phyloP scores from a whole-genome alignment of 1,140 invertebrate genomes.

The Tyrophagus putrescentiae region DNA sequence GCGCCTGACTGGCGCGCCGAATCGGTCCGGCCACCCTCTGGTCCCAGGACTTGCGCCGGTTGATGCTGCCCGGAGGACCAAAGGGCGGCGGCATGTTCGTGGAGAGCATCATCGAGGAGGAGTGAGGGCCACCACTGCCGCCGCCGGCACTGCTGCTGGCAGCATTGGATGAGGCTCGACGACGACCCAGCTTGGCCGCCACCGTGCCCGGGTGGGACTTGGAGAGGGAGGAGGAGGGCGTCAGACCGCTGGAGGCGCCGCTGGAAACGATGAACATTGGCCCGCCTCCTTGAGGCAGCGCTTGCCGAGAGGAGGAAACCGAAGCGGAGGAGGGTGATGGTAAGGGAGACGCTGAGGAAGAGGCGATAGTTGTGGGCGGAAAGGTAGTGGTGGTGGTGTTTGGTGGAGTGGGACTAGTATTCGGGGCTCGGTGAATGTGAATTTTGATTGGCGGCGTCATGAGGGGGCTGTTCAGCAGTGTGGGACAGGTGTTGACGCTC shows the following conservation, averaged over 20 bases:
- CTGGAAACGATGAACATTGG: background rate
- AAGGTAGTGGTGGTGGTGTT: background rate
- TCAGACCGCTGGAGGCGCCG: background rate
- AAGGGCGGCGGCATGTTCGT: background rate
- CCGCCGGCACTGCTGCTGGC: background rate
- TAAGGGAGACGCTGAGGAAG: background rate
- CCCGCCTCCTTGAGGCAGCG: too few relatives aligned
- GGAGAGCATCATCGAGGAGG: background rate
- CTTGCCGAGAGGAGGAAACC: too few relatives aligned
- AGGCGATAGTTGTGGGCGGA: background rate
- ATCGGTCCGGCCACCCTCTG: conserved; percentile 22
- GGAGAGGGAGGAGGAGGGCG: background rate
- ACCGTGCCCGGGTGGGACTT: conserved; percentile 2
- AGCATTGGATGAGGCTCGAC: conserved; percentile 19
- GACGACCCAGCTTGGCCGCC: background rate
- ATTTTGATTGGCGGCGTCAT: conserved; percentile 6
- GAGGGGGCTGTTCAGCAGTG: background rate
- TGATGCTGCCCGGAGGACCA: background rate
- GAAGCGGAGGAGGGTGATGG: background rate
- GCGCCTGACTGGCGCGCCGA: conserved; percentile 23
- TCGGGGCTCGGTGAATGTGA: conserved; percentile 10
- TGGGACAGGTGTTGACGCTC: conserved; percentile 5
- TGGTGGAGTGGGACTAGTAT: background rate
- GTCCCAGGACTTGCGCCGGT: conserved; percentile 23
- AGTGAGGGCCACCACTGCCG: background rate